Evolutionary conservation across 2,797 vertebrate genomes (phyloP).

Genomic region (Hybognathus amarus): DNA sequence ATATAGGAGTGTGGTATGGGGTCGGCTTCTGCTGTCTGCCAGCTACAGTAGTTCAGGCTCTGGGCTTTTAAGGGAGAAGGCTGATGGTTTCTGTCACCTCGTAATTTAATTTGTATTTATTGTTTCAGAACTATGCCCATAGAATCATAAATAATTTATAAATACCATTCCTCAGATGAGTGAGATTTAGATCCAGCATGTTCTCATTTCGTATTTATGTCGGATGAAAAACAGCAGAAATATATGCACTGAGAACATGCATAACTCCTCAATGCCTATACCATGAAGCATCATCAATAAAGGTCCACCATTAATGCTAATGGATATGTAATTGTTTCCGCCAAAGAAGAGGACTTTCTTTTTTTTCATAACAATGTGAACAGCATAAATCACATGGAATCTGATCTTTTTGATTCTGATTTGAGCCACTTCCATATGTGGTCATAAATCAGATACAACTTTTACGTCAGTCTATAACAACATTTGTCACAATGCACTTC

Average conservation of each 20-base stretch:
- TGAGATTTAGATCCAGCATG: constrained; percentile 17
- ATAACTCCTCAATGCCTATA: background rate
- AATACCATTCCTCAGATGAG: constrained; percentile 53
- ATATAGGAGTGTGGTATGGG: constrained; percentile 52
- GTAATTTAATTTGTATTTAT: constrained; percentile 6
- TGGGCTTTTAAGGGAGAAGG: constrained; percentile 62
- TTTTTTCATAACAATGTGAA: background rate
- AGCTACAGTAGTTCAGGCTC: constrained; percentile 57
- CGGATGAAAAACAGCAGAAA: background rate
- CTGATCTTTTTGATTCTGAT: background rate
- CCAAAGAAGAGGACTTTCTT: background rate
- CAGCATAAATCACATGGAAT: background rate
- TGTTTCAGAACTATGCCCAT: constrained; percentile 29
- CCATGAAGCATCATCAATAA: background rate
- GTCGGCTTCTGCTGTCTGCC: constrained; percentile 60
- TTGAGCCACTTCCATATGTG: no score
- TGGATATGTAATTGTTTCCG: background rate
- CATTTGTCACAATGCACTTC: no score
- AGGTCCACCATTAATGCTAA: background rate
- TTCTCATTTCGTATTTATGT: constrained; percentile 16
- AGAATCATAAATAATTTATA: constrained; percentile 31
- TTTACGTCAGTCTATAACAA: no score
- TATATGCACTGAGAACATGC: background rate
- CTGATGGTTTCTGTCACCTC: constrained; percentile 51
- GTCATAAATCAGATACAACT: no score